Percentiles rank a stretch among this genome's conserved stretches.
These are phyloP conservation scores for Alligator sinensis DNA, from an alignment of 2,113 vertebrate species.

Conservation along the genomic window DNA sequence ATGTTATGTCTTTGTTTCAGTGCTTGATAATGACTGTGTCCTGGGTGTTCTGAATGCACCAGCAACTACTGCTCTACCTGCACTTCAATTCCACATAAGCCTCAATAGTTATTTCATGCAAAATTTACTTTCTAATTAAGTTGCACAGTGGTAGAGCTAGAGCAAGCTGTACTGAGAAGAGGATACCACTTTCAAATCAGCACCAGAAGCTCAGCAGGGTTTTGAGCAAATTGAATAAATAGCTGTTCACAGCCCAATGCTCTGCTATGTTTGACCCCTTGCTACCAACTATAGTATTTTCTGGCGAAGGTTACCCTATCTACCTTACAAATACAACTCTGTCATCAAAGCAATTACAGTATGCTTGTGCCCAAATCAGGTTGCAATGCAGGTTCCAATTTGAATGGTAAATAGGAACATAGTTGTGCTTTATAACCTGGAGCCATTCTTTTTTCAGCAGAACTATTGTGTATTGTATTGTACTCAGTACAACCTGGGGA, in stretches of 20 bases:
- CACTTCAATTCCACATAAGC: slow-evolving; percentile 4
- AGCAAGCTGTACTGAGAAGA: slow-evolving; percentile 37
- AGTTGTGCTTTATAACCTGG: background rate
- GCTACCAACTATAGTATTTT: background rate
- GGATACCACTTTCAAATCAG: slow-evolving; percentile 39
- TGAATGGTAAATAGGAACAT: background rate
- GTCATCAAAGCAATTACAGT: background rate
- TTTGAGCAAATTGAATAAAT: slow-evolving; percentile 45
- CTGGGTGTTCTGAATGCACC: slow-evolving; percentile 1
- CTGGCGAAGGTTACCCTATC: background rate
- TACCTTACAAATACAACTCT: background rate
- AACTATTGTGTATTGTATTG: background rate
- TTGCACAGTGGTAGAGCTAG: slow-evolving; percentile 53
- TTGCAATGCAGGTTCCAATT: background rate
- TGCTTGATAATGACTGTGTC: background rate
- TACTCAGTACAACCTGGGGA: background rate
- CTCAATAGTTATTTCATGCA: slow-evolving; percentile 11
- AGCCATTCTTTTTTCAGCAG: background rate
- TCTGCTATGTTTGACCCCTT: slow-evolving; percentile 39
- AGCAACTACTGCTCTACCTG: slow-evolving; percentile 45
- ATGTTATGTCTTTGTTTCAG: background rate
- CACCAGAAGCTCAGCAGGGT: slow-evolving; percentile 35
- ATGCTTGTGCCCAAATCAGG: background rate
- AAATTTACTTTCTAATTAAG: slow-evolving; percentile 68
- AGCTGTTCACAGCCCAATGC: slow-evolving; percentile 32